Base-by-base conservation (phyloP, 2,888 invertebrate species). In the Acrobasis repandana region DNA sequence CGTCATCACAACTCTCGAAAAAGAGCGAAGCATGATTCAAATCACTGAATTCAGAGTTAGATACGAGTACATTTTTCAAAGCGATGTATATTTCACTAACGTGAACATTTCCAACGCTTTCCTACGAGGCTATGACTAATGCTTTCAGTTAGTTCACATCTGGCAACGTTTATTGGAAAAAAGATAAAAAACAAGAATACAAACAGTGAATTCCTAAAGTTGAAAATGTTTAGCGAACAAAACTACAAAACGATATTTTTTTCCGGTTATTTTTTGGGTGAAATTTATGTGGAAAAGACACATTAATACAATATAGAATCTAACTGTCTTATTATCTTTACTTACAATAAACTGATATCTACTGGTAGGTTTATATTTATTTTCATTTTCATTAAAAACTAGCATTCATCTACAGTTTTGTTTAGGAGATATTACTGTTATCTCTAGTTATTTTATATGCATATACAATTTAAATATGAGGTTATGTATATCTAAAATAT, bases 71-170 rank as follows among this genome's bases (percentile, higher is more conserved):
- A 50, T 50, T 50, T n/a, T 6, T 50, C 50, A 50, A 28, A 18
- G 11, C 18, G 0, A 28, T 8, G 15, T 16, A 47, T 10, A 15
- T 9, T 49, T 28, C 28, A 28, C 28, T 28, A 28, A 50, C 50
- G 50, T 9, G 18, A 18, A 50, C 28, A 28, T 28, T 28, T 28
- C 14, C 3, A 43, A 43, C 43, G n/a, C 1, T 28, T 49, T 28
- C 6, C 1, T 11, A 0, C 10, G 8, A 49, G 9, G 28, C 50
- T 50, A n/a, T 43, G 28, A 50, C 20, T 28, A 50, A 50, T 50
- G 28, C 50, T n/a, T 28, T 28, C 28, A 50, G 28, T 50, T 50
- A 14, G 20, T 33, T 50, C 50, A 50, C 50, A 50, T 50, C 28
- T 28, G 28, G 50, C 28, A 8, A 14, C 18, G 20, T 50, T 50